Evolutionary conservation across 2,113 vertebrate species (phyloP), one percentile per base, ranked within the genome.

Genomic region (Lepus europaeus): DNA sequence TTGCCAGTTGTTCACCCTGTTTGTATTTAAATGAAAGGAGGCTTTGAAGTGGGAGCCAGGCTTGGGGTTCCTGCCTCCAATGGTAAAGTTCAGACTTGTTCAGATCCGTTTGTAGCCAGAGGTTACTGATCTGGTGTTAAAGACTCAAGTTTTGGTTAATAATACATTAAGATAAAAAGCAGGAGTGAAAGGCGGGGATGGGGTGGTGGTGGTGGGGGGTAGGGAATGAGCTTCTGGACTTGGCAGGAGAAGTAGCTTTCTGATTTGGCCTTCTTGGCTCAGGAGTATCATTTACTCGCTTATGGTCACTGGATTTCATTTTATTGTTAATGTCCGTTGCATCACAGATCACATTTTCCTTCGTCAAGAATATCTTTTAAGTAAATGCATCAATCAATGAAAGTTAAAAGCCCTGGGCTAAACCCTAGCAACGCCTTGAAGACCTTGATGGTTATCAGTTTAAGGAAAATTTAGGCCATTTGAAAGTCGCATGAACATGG

Each of bases 31-130:
- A 96, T 94, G 93, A 97, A 97, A 97, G 96, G 82, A 95, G 73
- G 94, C 97, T 97, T 97, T 97, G 96, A 97, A 97, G 96, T 96
- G 73, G 91, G 90, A 94, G 84, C 86, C 80, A 64, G 70, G 88
- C 82, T 96, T 81, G 85, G 82, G 95, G 97, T 97, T 95, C 86
- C 88, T 97, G 93, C 86, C 72, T 93, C 10, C 9, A 29, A 31
- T 87, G 93, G 96, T 94, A 89, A 95, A 95, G 96, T 97, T 97
- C 90, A 97, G 97, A 96, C 97, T 97, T 97, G 96, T 96, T 91
- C 86, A 90, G 96, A 97, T 97, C 53, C 0, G 93, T 96, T 93
- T 95, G 16, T 91, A 97, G 96, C 94, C 93, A 97, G 96, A 96
- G 94, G 96, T 96, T 95, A 97, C 84, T 90, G 72, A 97, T 97